These are phyloP conservation scores for Lasioglossum vierecki DNA, from an alignment of 2,888 invertebrate species.

Conservation along the genomic window DNA sequence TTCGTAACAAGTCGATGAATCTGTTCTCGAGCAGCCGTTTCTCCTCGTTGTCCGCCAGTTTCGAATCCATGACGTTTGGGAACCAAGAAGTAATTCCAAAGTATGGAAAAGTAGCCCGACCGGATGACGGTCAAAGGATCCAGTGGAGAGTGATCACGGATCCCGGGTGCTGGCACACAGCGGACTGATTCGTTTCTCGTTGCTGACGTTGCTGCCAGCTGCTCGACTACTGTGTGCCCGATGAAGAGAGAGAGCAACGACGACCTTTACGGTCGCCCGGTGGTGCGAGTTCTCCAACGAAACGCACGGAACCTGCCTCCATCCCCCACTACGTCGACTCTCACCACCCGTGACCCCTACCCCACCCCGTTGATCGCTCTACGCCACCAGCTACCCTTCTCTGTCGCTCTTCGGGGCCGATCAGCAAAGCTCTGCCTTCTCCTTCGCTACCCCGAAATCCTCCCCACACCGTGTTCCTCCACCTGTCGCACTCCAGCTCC, in stretches of 20 bases:
- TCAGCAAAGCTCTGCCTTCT: slow-evolving; percentile 20
- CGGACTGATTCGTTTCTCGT: slow-evolving; percentile 54
- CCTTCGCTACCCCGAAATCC: slow-evolving; percentile 45
- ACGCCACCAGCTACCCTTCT: slow-evolving; percentile 22
- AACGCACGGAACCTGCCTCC: slow-evolving; percentile 53
- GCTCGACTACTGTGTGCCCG: slow-evolving; percentile 56
- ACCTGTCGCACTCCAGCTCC: slow-evolving; percentile 55
- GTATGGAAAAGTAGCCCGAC: not conserved
- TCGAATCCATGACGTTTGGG: not conserved
- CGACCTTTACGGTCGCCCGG: slow-evolving; percentile 69
- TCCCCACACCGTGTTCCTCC: slow-evolving; percentile 34
- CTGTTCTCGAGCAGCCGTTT: not conserved
- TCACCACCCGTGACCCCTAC: slow-evolving; percentile 25
- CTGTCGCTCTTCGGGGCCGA: slow-evolving; percentile 21
- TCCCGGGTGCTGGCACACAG: slow-evolving; percentile 50
- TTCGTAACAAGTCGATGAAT: not conserved
- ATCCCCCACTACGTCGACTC: slow-evolving; percentile 33
- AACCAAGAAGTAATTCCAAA: not conserved
- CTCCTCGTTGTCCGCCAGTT: not conserved
- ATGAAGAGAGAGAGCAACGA: slow-evolving; percentile 49
- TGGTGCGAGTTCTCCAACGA: slow-evolving; percentile 68
- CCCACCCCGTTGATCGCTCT: slow-evolving; percentile 8
- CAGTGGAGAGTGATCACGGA: slow-evolving; percentile 16
- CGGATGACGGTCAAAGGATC: not conserved
- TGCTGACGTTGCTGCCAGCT: slow-evolving; percentile 69